Conservation (phyloP, 2,113 vertebrate genomes). For the Gymnogyps californianus region DNA sequence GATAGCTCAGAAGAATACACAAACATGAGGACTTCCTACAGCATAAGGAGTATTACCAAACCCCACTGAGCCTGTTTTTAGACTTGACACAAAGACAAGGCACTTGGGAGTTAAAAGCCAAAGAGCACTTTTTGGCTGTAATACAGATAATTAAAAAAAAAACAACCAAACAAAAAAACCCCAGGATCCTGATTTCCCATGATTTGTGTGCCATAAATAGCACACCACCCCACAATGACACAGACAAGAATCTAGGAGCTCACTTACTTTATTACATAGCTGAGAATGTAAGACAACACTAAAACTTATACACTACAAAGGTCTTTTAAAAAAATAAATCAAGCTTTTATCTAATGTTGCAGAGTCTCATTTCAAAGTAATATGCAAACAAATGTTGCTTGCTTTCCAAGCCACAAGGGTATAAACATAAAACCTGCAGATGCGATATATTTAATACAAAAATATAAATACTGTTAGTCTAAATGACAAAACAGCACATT, state of each 20-base stretch:
- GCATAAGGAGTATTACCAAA: background rate
- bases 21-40: background rate
- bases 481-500: background rate
- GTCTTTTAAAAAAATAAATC: background rate
- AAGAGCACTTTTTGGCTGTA: background rate
- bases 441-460: background rate
- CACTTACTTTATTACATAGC: background rate
- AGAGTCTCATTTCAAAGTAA: background rate
- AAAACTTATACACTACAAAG: background rate
- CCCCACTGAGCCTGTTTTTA: background rate
- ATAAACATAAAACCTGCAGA: background rate
- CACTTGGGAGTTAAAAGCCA: background rate
- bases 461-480: background rate
- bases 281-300: background rate
- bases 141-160: background rate
- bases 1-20: background rate
- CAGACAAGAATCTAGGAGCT: background rate
- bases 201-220: background rate
- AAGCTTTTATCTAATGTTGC: background rate
- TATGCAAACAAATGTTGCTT: background rate
- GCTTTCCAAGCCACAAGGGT: constrained; percentile 18
- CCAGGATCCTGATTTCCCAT: background rate
- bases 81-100: background rate
- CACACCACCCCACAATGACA: background rate
- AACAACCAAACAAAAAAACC: background rate